A percentile compares a stretch with the other conserved stretches of the same genome.
Conservation (phyloP, 2,797 vertebrate genomes). For the Acrocephalus scirpaceus region DNA sequence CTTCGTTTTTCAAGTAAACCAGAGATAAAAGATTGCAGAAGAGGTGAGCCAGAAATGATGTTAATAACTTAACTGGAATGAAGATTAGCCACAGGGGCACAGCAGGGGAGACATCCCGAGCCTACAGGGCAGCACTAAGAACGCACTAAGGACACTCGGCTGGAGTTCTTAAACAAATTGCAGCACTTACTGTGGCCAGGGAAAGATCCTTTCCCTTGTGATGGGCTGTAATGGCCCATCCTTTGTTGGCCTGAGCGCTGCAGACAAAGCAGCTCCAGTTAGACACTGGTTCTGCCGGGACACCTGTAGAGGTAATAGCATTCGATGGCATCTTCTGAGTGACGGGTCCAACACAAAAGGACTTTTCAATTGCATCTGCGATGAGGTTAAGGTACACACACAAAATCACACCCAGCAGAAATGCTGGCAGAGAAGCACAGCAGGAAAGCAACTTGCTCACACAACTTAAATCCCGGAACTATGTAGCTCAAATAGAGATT, state of each 20-base stretch:
- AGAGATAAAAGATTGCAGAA: background rate
- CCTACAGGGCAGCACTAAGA: background rate
- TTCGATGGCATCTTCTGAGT: background rate
- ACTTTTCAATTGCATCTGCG: background rate
- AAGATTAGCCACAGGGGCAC: background rate
- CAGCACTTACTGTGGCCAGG: background rate
- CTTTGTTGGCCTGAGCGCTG: conserved; percentile 5
- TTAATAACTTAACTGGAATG: background rate
- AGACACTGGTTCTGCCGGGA: background rate
- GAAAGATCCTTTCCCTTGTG: background rate
- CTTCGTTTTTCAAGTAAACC: background rate
- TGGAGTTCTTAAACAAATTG: conserved; percentile 43
- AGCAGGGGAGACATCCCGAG: background rate
- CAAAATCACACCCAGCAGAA: background rate
- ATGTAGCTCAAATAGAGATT: background rate
- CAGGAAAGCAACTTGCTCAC: background rate
- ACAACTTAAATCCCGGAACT: background rate
- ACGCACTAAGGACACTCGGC: background rate
- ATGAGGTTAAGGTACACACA: background rate
- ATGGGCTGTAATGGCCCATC: conserved; percentile 5
- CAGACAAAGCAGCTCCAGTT: conserved; percentile 21
- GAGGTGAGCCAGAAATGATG: background rate
- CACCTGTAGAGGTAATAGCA: conserved; percentile 30
- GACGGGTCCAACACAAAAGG: conserved; percentile 19
- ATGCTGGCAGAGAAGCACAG: background rate